Conservation (phyloP, 2,113 vertebrate genomes). For the cat (Felis catus) region F.catus_Fca126_mat1.0 CM031414.1:68568001-68568500, state of each 20-base stretch:
- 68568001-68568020: conserved; percentile 34
- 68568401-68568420: conserved; percentile 71
- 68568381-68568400: conserved; percentile 58
- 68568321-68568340: conserved; percentile 32
- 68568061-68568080: conserved; percentile 57
- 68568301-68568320: conserved; percentile 51
- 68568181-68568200: conserved; percentile 72
- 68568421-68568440: conserved; percentile 65
- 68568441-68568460: conserved; percentile 51
- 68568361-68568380: conserved; percentile 44
- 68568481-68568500: neutral
- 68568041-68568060: conserved; percentile 32
- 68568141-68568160: conserved; percentile 67
- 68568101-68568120: neutral
- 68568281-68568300: conserved; percentile 56
- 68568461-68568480: conserved; percentile 60
- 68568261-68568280: conserved; percentile 28
- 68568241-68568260: conserved; percentile 67
- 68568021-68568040: conserved; percentile 21
- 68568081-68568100: conserved; percentile 30
- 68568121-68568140: conserved; percentile 26
- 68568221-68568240: conserved; percentile 58
- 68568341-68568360: conserved; percentile 62
- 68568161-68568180: conserved; percentile 50
- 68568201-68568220: conserved; percentile 70